phyloP scores from a whole-genome alignment of 1,140 invertebrate species.

The Leucophenga varia region DNA sequence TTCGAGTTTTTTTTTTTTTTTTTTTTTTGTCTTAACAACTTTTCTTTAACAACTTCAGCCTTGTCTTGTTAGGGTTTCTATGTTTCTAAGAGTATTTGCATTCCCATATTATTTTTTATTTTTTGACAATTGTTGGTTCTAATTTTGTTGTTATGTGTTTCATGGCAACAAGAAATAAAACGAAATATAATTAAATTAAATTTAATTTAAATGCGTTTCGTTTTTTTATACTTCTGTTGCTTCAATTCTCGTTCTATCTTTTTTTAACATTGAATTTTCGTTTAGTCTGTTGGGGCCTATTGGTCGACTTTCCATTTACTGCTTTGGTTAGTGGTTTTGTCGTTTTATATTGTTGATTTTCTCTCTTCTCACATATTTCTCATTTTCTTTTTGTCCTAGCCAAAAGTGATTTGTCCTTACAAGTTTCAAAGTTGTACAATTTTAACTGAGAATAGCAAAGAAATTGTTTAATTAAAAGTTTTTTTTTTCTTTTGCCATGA shows the following conservation, averaged over 20 bases:
- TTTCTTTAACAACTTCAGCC: too few species aligned
- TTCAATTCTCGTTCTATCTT: slow-evolving; percentile 10
- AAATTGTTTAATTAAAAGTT: slow-evolving; percentile 54
- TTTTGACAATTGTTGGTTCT: too few species aligned
- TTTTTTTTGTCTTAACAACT: not conserved
- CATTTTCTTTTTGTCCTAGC: too few species aligned
- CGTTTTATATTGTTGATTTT: not conserved
- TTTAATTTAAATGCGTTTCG: slow-evolving; percentile 31
- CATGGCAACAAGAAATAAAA: slow-evolving; percentile 41
- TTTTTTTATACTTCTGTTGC: slow-evolving; percentile 39
- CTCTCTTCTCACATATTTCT: not conserved
- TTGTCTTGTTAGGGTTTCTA: too few species aligned
- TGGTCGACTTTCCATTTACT: too few species aligned
- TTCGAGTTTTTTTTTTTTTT: slow-evolving; percentile 20
- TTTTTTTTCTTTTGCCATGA: slow-evolving; percentile 9
- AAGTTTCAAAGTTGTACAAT: slow-evolving; percentile 15
- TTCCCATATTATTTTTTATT: too few species aligned
- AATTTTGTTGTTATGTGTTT: too few species aligned
- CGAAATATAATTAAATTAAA: slow-evolving; percentile 54
- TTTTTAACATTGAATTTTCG: too few species aligned
- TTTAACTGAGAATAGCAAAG: slow-evolving; percentile 12
- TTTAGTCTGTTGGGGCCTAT: too few species aligned
- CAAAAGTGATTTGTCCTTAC: slow-evolving; percentile 34
- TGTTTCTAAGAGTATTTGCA: too few species aligned
- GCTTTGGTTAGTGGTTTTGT: too few species aligned